Base-by-base conservation (phyloP, 2,113 vertebrate species). In the Anolis sagrei region DNA sequence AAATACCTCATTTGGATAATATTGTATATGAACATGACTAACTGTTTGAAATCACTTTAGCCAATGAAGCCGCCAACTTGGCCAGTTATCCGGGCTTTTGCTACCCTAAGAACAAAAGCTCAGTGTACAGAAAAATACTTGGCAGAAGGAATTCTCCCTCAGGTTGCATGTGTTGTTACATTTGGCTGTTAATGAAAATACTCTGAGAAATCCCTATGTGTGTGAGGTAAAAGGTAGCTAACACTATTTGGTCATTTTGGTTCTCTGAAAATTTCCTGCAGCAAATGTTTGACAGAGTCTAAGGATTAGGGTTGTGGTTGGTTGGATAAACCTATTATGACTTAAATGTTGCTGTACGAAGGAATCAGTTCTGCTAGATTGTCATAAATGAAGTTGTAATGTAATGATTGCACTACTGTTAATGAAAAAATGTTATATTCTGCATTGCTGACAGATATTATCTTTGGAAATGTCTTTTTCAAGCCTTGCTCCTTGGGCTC, bases 1-100 rank as follows among this genome's bases (percentile, higher is more conserved):
- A 58, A 58, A 58, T 58, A 58, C 7, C 7, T 21, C 27, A 27
- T 75, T 49, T 25, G 14, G 14, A 48, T 16, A 49, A 21, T 75
- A 3, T 75, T 7, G 11, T 19, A 54, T 32, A 61, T 68, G 27
- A 91, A 61, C 83, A n/a, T 18, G 90, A 83, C 82, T 90, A 93
- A 32, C 23, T 54, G 49, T 69, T 85, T 93, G 91, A 93, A 86
- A 87, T 93, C 87, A 80, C 49, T 85, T 88, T 78, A 61, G n/a
- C 54, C 5, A 32, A 23, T 75, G 44, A 48, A 49, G 44, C 16
- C 21, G n/a, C 27, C 19, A 75, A 8, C 4, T 14, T 1, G 74
- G 13, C 79, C 73, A 1, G 54, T 84, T 90, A n/a, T 83, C 86
- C 76, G 83, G 86, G 32, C 73, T 83, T 78, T 79, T 89, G 68